Evolutionary conservation across 2,113 vertebrate species (phyloP), one percentile per base, ranked within the genome.

Genomic region (Mellivora capensis): DNA sequence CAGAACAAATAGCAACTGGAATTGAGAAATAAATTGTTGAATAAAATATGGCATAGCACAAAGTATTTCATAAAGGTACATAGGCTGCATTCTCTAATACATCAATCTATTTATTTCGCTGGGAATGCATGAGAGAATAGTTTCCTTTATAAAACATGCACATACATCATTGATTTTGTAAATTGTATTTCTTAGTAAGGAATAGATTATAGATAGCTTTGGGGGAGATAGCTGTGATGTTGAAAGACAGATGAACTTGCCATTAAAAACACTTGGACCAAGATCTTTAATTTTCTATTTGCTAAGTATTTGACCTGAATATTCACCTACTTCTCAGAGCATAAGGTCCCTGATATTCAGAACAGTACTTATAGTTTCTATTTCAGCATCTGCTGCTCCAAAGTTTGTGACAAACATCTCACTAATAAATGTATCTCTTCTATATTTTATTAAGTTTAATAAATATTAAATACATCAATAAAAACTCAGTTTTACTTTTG

Each of bases 21-120:
- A 81, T 57, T 87, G 79, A 86, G 69, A 95, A 94, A 90, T 92
- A 96, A 81, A 96, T 96, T 74, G n/a, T 93, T 97, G 96, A 94
- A 85, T 94, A 95, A 97, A 97, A 92, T 97, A 92, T 87, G 27
- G 57, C 57, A 83, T 37, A 72, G 25, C 20, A 77, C 87, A 54
- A 77, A 77, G 5, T 76, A 90, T 90, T 97, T 97, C 81, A 47
- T 93, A 95, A 81, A 91, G 94, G 39, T 87, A 87, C 76, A 95
- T 62, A 81, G 34, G 83, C 8, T 37, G 37, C 37, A 15, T 77
- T 95, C 74, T 76, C 83, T 49, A 87, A 87, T 81, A 90, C 7
- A 93, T 91, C 47, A 76, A 64, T 61, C 14, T 96, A 87, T 61
- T 97, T 90, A 79, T 95, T 87, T 97, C 1, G 0, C 54, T 76